phyloP scores from a whole-genome alignment of 2,797 vertebrate genomes.

The Tragelaphus oryx region DNA sequence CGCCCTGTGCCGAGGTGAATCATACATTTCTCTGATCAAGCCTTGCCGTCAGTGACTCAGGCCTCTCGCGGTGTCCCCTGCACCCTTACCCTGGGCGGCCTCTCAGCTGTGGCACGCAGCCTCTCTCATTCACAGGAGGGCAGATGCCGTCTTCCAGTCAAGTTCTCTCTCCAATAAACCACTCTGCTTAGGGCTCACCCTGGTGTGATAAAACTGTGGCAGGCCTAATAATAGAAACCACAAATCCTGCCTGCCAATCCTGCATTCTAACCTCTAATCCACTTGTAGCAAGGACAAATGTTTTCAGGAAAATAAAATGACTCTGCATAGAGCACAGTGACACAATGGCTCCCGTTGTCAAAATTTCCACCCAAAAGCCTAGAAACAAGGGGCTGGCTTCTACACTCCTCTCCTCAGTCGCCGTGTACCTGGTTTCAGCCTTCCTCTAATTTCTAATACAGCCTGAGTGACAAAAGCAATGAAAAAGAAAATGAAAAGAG shows the following conservation, averaged over 20 bases:
- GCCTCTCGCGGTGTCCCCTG: fast-evolving
- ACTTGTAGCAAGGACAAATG: conserved; percentile 69
- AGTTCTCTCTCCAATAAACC: conserved; percentile 30
- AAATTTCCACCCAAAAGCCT: not conserved
- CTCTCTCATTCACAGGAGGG: conserved; percentile 10
- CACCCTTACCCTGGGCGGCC: not conserved
- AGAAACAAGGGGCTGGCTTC: not conserved
- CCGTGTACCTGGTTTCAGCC: not conserved
- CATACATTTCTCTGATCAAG: too few species aligned
- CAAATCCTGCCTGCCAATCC: conserved; percentile 62
- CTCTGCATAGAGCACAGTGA: not conserved
- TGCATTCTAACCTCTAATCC: conserved; percentile 71
- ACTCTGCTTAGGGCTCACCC: conserved; percentile 16
- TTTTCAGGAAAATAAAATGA: conserved; percentile 71
- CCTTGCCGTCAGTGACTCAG: not conserved
- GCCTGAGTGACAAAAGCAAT: not conserved
- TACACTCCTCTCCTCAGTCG: not conserved
- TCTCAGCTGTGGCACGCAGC: not conserved
- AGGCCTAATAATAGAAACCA: conserved; percentile 68
- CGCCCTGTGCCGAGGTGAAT: not conserved
- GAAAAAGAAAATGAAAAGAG: not conserved
- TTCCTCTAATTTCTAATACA: not conserved
- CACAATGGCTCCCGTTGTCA: not conserved
- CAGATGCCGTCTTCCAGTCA: not conserved
- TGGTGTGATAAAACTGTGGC: conserved; percentile 43